A percentile compares a stretch with the other conserved stretches of the same genome.
Evolutionary conservation across 1,140 invertebrate genomes (phyloP).

Genomic region (Drosophila elegans): DNA sequence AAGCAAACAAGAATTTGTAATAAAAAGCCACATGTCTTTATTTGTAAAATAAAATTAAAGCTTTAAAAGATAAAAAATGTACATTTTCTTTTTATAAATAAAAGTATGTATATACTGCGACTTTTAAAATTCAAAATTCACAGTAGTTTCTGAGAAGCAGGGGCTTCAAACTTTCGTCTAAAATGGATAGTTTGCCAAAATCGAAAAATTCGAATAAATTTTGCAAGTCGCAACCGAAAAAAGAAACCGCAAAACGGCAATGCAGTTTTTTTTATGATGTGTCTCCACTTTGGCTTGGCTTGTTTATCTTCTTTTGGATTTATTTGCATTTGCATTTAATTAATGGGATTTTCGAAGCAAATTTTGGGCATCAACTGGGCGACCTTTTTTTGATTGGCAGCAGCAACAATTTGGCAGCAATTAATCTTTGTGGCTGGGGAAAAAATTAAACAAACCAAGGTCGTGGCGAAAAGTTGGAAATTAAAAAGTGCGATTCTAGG

Average conservation of each 20-base stretch:
- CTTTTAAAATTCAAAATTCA: too few relatives aligned
- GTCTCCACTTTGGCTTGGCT: constrained; percentile 21
- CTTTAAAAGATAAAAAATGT: too few relatives aligned
- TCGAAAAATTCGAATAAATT: constrained; percentile 65
- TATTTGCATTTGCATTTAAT: constrained; percentile 80
- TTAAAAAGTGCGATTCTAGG: constrained; percentile 58
- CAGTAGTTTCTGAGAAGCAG: background rate
- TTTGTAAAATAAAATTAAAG: too few relatives aligned
- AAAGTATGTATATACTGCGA: too few relatives aligned
- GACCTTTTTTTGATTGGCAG: constrained; percentile 81
- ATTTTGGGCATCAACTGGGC: constrained; percentile 75
- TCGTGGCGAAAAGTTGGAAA: constrained; percentile 19
- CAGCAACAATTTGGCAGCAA: constrained; percentile 71
- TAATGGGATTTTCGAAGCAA: constrained; percentile 62
- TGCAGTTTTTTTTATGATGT: constrained; percentile 63
- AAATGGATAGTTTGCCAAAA: background rate
- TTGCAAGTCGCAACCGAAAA: constrained; percentile 58
- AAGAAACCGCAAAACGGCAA: constrained; percentile 58
- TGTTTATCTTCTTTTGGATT: constrained; percentile 59
- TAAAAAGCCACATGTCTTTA: too few relatives aligned
- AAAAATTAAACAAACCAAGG: constrained; percentile 18
- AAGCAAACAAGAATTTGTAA: too few relatives aligned
- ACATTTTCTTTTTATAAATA: too few relatives aligned
- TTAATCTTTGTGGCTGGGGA: constrained; percentile 57
- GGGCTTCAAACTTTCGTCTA: constrained; percentile 20